These are phyloP conservation scores for Vanacampus margaritifer DNA, from an alignment of 2,113 vertebrate genomes.

Conservation along the genomic window DNA sequence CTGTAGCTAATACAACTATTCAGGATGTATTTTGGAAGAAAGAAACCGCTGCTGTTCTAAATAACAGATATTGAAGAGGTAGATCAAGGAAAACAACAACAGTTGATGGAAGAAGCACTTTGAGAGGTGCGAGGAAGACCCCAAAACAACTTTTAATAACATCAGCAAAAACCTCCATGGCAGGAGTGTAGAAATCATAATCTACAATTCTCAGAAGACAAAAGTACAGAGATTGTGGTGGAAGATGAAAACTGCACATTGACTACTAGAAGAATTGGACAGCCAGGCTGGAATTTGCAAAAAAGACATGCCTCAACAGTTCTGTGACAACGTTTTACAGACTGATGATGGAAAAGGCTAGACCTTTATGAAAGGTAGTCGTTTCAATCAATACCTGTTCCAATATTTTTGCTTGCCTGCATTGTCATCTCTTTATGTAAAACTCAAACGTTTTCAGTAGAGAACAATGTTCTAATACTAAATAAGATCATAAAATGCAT, in stretches of 20 bases:
- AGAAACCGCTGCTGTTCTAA: not conserved
- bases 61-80: not conserved
- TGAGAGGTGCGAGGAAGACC: not conserved
- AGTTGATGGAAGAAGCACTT: not conserved
- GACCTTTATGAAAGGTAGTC: too few species aligned
- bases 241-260: not conserved
- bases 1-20: not conserved
- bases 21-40: not conserved
- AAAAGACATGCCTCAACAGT: not conserved
- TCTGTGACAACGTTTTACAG: too few species aligned
- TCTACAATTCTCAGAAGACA: not conserved
- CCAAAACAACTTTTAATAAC: not conserved
- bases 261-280: not conserved
- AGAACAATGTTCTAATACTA: too few species aligned
- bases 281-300: not conserved
- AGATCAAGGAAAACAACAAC: not conserved
- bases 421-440: too few species aligned
- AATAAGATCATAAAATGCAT: too few species aligned
- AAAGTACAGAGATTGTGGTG: not conserved
- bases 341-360: too few species aligned
- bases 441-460: too few species aligned
- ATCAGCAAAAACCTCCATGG: not conserved
- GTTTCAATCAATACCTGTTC: too few species aligned
- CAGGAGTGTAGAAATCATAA: not conserved
- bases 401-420: too few species aligned